These are phyloP conservation scores for Phengaris arion DNA, from an alignment of 2,888 invertebrate genomes.

Conservation along the genomic window DNA sequence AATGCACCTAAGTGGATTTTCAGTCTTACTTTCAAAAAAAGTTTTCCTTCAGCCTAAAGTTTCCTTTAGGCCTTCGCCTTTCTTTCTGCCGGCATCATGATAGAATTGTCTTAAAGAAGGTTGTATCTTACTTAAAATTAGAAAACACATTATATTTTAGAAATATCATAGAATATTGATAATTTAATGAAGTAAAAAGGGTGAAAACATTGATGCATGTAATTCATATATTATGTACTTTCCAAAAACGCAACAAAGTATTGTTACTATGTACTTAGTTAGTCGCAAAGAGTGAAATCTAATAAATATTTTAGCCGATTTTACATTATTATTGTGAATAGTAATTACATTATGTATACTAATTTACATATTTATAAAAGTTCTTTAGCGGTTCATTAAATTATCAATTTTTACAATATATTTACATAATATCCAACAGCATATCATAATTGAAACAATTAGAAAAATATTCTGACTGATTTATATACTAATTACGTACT, in stretches of 20 bases:
- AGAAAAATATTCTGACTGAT: slow-evolving; percentile 18
- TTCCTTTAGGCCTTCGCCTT: background rate
- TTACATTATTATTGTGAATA: background rate
- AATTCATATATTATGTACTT: too few species aligned
- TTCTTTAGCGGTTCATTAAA: slow-evolving; percentile 1
- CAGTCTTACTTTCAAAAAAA: background rate
- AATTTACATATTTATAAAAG: background rate
- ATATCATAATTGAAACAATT: slow-evolving; percentile 20
- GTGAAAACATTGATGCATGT: too few species aligned
- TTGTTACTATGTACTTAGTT: background rate
- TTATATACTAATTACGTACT: background rate
- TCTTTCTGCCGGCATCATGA: background rate
- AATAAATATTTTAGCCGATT: background rate
- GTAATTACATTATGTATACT: background rate
- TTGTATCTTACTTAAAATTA: slow-evolving; percentile 18
- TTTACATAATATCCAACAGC: slow-evolving; percentile 25
- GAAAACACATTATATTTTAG: slow-evolving; percentile 22
- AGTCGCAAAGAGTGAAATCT: background rate
- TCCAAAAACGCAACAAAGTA: background rate
- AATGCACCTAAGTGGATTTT: background rate
- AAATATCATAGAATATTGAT: background rate
- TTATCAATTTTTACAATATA: slow-evolving; percentile 4
- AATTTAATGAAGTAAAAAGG: background rate
- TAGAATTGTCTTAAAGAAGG: slow-evolving; percentile 11
- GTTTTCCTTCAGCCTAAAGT: background rate